A percentile compares a stretch with the other conserved stretches of the same genome.
Evolutionary conservation across 2,113 vertebrate genomes (phyloP).

Genomic region (Labeo catla): DNA sequence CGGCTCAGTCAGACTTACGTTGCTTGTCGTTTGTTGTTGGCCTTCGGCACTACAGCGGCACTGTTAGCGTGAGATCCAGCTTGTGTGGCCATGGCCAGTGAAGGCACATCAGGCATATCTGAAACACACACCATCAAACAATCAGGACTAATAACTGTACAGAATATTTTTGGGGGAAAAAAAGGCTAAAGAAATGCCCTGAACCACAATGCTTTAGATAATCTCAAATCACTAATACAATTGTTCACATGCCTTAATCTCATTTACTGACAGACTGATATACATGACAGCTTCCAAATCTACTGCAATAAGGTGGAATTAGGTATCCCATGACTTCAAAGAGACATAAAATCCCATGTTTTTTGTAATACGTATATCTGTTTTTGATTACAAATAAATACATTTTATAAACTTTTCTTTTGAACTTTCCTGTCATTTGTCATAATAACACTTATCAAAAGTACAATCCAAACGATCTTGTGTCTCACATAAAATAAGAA

Average conservation of each 20-base stretch:
- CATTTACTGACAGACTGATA: not conserved
- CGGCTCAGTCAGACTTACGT: slow-evolving; percentile 74
- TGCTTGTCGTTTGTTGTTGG: slow-evolving; percentile 83
- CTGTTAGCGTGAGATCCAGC: slow-evolving; percentile 77
- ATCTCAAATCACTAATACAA: too few species aligned
- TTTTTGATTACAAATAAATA: too few species aligned
- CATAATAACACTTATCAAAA: not conserved
- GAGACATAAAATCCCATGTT: too few species aligned
- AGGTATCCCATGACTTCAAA: not conserved
- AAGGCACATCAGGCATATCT: slow-evolving; percentile 87
- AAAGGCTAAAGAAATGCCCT: not conserved
- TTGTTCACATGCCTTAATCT: not conserved
- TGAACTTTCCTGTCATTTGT: too few species aligned
- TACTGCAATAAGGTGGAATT: not conserved
- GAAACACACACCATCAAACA: slow-evolving; percentile 51
- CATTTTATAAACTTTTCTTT: not conserved
- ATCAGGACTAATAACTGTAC: not conserved
- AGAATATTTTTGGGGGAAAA: not conserved
- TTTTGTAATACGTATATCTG: too few species aligned
- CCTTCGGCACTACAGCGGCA: slow-evolving; percentile 78
- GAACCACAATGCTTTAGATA: too few species aligned
- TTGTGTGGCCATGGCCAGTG: slow-evolving; percentile 76
- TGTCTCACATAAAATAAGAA: too few species aligned
- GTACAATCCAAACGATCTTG: not conserved
- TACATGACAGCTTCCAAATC: not conserved